These are phyloP conservation scores for Xiphorhynchus erythropygius DNA, from an alignment of 2,797 vertebrate genomes.

Conservation along the genomic window DNA sequence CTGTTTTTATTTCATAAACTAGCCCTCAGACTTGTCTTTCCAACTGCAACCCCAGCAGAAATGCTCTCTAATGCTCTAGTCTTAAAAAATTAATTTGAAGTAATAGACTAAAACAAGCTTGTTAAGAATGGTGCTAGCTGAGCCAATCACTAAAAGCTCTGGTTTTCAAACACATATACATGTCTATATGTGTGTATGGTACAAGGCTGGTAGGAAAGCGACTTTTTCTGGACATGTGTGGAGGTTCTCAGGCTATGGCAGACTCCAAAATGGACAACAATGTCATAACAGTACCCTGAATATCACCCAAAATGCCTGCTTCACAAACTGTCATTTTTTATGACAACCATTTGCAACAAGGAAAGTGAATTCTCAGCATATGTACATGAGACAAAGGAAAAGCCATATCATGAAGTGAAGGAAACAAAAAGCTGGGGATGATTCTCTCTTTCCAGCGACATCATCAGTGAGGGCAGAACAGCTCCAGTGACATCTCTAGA, in stretches of 20 bases:
- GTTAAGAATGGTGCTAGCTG: slow-evolving; percentile 32
- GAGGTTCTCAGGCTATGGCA: background rate
- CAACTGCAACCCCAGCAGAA: slow-evolving; percentile 42
- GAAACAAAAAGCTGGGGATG: background rate
- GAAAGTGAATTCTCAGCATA: background rate
- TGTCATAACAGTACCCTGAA: background rate
- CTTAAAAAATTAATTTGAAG: slow-evolving; percentile 68
- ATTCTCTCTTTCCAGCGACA: background rate
- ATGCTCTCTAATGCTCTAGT: slow-evolving; percentile 23
- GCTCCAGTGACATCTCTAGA: background rate
- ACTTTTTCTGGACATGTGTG: background rate
- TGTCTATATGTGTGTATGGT: background rate
- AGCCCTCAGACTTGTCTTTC: slow-evolving; percentile 42
- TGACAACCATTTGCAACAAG: background rate
- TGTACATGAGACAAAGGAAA: background rate
- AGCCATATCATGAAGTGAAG: background rate
- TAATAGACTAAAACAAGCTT: slow-evolving; percentile 59
- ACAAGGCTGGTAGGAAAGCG: background rate
- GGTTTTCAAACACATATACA: background rate
- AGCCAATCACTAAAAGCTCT: slow-evolving; percentile 17
- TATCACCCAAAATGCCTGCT: background rate
- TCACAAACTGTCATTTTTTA: background rate
- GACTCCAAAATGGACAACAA: background rate
- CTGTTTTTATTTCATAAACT: slow-evolving; percentile 41
- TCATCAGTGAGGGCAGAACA: background rate